phyloP scores from a whole-genome alignment of 64 coral and sea anemone genomes.

The Porites australiensis region DNA sequence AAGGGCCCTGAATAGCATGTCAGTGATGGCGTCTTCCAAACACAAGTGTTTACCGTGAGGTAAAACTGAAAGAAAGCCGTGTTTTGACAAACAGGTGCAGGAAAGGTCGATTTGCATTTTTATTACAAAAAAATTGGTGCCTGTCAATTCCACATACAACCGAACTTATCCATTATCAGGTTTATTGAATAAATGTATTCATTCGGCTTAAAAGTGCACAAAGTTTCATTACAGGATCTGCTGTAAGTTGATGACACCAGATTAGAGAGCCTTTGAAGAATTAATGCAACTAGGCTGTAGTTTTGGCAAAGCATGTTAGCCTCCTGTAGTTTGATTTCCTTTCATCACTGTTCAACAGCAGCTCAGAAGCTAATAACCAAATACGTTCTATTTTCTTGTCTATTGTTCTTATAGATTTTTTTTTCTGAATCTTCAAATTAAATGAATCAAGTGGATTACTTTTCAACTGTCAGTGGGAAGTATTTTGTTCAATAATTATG shows the following conservation, averaged over 20 bases:
- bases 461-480: not conserved
- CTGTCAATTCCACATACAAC: not conserved
- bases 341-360: not conserved
- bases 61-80: not conserved
- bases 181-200: slow-evolving; percentile 1
- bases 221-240: not conserved
- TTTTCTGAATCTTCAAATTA: not conserved
- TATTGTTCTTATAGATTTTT: too few relatives aligned
- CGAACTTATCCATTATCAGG: not conserved
- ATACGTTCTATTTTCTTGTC: not conserved
- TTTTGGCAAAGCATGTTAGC: not conserved
- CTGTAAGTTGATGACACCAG: not conserved
- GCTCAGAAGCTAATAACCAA: not conserved
- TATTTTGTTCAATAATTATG: too few relatives aligned
- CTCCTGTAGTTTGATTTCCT: slow-evolving; percentile 8
- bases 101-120: not conserved
- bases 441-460: not conserved
- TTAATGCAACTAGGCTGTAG: not conserved
- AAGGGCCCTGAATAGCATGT: too few relatives aligned
- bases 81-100: not conserved
- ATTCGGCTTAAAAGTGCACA: not conserved
- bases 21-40: too few relatives aligned
- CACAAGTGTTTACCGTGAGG: too few relatives aligned
- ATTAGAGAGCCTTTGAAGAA: not conserved
- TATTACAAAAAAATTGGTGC: not conserved